phyloP scores from a whole-genome alignment of 1,140 invertebrate genomes.

The Drosophila ogumai region DNA sequence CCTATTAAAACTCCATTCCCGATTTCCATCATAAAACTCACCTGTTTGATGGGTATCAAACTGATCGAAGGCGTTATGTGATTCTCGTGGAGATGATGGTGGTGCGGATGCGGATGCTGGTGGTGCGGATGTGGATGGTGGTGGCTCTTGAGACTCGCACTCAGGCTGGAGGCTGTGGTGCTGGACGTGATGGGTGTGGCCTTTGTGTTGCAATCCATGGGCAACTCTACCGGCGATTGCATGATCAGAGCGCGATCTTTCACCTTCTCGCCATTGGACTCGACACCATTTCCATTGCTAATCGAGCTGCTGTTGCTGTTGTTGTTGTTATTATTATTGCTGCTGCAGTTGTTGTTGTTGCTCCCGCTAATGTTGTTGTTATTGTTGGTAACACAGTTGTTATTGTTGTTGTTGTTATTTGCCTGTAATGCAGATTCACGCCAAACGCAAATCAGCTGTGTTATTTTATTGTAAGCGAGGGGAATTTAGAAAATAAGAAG shows the following conservation, averaged over 20 bases:
- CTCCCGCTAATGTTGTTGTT: constrained; percentile 28
- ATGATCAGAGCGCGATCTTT: constrained; percentile 71
- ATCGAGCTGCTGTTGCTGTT: constrained; percentile 45
- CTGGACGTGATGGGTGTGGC: constrained; percentile 78
- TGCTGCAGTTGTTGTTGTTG: constrained; percentile 57
- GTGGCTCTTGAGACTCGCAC: constrained; percentile 54
- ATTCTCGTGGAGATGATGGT: constrained; percentile 84
- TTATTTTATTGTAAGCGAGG: constrained; percentile 44
- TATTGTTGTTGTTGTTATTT: constrained; percentile 63
- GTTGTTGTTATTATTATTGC: constrained; percentile 43
- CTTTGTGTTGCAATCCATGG: constrained; percentile 82
- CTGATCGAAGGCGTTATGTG: constrained; percentile 93
- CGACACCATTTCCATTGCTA: constrained; percentile 47
- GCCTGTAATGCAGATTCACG: constrained; percentile 84
- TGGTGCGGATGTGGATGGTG: constrained; percentile 49
- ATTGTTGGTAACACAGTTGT: constrained; percentile 25
- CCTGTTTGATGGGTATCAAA: constrained; percentile 94
- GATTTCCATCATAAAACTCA: constrained; percentile 51
- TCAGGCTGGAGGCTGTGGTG: constrained; percentile 54
- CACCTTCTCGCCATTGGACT: constrained; percentile 38
- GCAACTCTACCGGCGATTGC: constrained; percentile 69
- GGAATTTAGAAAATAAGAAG: background rate
- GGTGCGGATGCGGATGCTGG: constrained; percentile 23
- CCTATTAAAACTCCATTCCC: no score
- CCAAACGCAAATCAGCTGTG: constrained; percentile 83